A percentile compares a stretch with the other conserved stretches of the same genome.
phyloP scores from a whole-genome alignment of 2,888 invertebrate genomes.

The Microctonus hyperodae region DNA sequence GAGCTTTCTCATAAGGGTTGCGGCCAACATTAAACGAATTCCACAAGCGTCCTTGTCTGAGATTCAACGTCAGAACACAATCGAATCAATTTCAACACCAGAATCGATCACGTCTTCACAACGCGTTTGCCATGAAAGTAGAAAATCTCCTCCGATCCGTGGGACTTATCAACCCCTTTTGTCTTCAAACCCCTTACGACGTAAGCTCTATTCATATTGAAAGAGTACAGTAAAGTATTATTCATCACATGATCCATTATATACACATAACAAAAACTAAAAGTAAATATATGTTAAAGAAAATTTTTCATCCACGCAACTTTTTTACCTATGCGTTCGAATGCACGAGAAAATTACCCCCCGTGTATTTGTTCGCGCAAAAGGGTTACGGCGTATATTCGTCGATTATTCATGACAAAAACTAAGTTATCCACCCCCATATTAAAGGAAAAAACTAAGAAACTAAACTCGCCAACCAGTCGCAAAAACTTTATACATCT shows the following conservation, averaged over 20 bases:
- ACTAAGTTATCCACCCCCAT: neutral
- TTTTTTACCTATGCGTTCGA: neutral
- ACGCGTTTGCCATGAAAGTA: neutral
- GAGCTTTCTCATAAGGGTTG: constrained; percentile 41
- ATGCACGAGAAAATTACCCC: constrained; percentile 1
- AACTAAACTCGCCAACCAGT: neutral
- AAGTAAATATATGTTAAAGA: neutral
- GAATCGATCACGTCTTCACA: constrained; percentile 18
- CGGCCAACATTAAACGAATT: constrained; percentile 54
- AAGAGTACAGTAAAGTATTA: neutral
- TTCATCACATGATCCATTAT: constrained; percentile 6
- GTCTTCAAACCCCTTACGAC: neutral
- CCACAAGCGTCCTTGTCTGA: constrained; percentile 39
- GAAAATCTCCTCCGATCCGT: constrained; percentile 2
- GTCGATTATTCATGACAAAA: constrained; percentile 17
- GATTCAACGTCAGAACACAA: constrained; percentile 28
- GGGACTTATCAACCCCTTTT: constrained; percentile 8
- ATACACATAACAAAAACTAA: neutral
- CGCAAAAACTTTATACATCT: neutral
- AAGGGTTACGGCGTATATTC: neutral
- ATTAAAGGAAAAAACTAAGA: neutral
- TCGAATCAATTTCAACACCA: constrained; percentile 22
- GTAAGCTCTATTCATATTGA: constrained; percentile 6
- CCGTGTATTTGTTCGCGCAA: neutral
- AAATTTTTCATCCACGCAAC: constrained; percentile 8